A percentile compares a stretch with the other conserved stretches of the same genome.
Evolutionary conservation across 92 coral and sea anemone genomes (phyloP).

Genomic region (Virgularia gustaviana): DNA sequence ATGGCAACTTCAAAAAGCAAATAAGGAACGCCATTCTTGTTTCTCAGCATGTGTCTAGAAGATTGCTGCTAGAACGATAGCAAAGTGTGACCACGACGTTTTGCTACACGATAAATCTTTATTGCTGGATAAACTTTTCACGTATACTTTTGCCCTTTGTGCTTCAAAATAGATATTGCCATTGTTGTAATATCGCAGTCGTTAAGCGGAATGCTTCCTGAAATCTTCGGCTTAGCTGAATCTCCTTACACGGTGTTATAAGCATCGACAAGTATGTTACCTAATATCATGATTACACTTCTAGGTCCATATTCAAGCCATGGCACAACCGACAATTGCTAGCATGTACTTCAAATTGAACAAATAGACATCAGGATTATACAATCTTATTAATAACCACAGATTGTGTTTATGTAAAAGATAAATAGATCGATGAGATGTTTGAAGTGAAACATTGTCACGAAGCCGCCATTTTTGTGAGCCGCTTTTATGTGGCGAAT

Average conservation of each 20-base stretch:
- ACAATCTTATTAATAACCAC: slow-evolving; percentile 7
- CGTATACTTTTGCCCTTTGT: too few relatives aligned
- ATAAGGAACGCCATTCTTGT: slow-evolving; percentile 29
- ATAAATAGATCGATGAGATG: too few relatives aligned
- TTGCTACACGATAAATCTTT: too few relatives aligned
- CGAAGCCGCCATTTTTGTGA: slow-evolving; percentile 22
- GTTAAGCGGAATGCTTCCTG: neutral
- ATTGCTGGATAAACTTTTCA: too few relatives aligned
- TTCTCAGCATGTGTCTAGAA: slow-evolving; percentile 21
- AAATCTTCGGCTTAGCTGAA: neutral
- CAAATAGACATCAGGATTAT: neutral
- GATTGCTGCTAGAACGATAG: too few relatives aligned
- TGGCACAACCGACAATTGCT: neutral
- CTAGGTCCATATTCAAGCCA: too few relatives aligned
- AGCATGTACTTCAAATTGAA: neutral
- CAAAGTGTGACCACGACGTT: too few relatives aligned
- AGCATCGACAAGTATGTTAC: neutral
- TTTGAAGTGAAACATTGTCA: too few relatives aligned
- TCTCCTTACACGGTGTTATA: neutral
- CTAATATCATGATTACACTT: too few relatives aligned
- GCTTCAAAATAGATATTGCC: too few relatives aligned
- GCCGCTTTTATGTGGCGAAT: neutral
- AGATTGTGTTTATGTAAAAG: neutral
- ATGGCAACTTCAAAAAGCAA: slow-evolving; percentile 42
- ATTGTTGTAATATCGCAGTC: too few relatives aligned